A percentile compares a stretch with the other conserved stretches of the same genome.
phyloP scores from a whole-genome alignment of 2,888 invertebrate genomes.

The Cephus spinipes region DNA sequence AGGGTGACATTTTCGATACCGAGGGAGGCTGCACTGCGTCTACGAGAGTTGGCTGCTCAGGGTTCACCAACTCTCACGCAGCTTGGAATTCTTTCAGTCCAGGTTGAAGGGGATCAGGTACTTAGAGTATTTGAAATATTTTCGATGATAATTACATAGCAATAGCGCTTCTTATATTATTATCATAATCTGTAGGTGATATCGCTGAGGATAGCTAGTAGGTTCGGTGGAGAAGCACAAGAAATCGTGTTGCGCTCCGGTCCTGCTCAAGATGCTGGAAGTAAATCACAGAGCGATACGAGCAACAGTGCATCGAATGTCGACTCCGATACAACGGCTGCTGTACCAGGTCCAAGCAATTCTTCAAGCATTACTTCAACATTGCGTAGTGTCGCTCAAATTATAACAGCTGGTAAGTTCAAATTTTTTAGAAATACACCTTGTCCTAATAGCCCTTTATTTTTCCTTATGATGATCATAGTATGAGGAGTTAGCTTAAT shows the following conservation, averaged over 20 bases:
- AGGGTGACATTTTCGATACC: slow-evolving; percentile 98
- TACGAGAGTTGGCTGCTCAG: slow-evolving; percentile 91
- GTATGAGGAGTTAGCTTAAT: no score
- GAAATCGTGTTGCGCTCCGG: slow-evolving; percentile 76
- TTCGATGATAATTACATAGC: neutral
- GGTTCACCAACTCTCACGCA: slow-evolving; percentile 90
- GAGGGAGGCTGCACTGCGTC: slow-evolving; percentile 91
- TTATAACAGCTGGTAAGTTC: slow-evolving; percentile 58
- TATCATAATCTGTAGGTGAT: slow-evolving; percentile 66
- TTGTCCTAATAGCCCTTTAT: neutral
- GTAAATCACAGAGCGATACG: slow-evolving; percentile 56
- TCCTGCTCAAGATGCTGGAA: slow-evolving; percentile 62
- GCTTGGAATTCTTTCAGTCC: slow-evolving; percentile 94
- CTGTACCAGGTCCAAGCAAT: slow-evolving; percentile 63
- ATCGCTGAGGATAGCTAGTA: slow-evolving; percentile 74
- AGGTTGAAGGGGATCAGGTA: slow-evolving; percentile 90
- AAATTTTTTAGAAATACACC: neutral
- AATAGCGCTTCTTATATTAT: no score
- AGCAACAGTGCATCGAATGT: slow-evolving; percentile 44
- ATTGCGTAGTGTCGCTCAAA: slow-evolving; percentile 61
- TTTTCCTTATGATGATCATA: neutral
- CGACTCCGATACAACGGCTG: slow-evolving; percentile 51
- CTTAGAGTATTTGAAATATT: neutral
- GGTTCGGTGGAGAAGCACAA: slow-evolving; percentile 76
- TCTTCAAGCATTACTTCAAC: slow-evolving; percentile 58